Percentiles rank a stretch among this genome's conserved stretches.
Conservation (phyloP, 2,113 vertebrate genomes). For the Neolamprologus brichardi region DNA sequence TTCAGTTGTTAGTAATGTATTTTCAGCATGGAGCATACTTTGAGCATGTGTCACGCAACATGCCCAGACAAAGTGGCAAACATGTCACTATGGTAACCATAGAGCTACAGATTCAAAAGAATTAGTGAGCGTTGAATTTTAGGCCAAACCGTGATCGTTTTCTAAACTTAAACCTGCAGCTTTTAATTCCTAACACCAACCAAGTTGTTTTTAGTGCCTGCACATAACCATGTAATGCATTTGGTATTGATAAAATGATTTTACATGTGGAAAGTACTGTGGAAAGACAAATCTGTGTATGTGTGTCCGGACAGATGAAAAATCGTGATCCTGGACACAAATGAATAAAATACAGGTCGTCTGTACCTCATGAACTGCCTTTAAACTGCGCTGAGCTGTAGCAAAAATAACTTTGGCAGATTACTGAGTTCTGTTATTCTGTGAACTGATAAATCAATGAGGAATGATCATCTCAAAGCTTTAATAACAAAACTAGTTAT, state of each 20-base stretch:
- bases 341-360: background rate
- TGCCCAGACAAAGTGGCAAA: background rate
- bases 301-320: background rate
- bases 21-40: background rate
- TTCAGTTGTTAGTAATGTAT: background rate
- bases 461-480: background rate
- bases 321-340: background rate
- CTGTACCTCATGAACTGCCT: background rate
- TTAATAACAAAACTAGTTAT: background rate
- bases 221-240: background rate
- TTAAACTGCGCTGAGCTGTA: fast-evolving
- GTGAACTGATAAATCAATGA: background rate
- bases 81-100: background rate
- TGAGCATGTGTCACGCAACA: background rate
- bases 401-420: background rate
- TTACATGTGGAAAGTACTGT: background rate
- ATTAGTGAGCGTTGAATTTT: background rate
- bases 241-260: background rate
- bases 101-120: background rate
- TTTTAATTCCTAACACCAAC: background rate
- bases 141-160: background rate
- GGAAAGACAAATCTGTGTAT: background rate
- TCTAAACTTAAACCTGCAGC: background rate
- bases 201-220: background rate
- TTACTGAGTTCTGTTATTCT: background rate